Evolutionary conservation across 2,888 invertebrate species (phyloP), one percentile per base, ranked within the genome.

Genomic region (Sphaerophoria taeniata): DNA sequence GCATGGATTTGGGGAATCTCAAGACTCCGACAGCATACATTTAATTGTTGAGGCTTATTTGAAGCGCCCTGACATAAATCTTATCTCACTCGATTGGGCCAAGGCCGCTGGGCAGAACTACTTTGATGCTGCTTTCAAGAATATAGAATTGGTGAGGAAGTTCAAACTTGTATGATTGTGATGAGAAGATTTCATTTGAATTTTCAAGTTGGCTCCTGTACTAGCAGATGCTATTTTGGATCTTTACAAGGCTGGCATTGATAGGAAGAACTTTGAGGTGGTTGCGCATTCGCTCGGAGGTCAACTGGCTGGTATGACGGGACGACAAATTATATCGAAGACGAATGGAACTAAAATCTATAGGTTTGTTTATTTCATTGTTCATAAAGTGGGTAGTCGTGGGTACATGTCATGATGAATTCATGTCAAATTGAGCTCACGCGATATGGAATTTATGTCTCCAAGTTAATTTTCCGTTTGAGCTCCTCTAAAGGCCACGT

Each of bases 1-100:
- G 14, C 94, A 94, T 88, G 94, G 94, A 11, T 93, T 93, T 86
- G 92, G 93, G 82, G 94, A 94, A 88, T 90, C 92, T 2, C 93
- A 93, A 1, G 90, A 92, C 47, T 92, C 93, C 71, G 93, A 93
- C 88, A 94, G 93, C 88, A 91, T 93, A 85, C 92, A 92, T 91
- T 82, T 88, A 11, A 87, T 88, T 45, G 84, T 87, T 4, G 85
- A 87, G 58, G 87, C 88, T 0, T 89, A 89, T 65, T 24, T 80
- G 4, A 84, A 81, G 16, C 78, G 88, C 1, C 53, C 56, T 6
- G 80, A 84, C 47, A 79, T 88, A 2, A 89, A 89, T 75, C 74
- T 88, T 9, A 6, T 89, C 0, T 67, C 88, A 3, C 31, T 89
- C 6, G 88, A 89, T 78, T 89, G 88, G 88, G 71, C 73, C 7